Evolutionary conservation across 2,888 invertebrate species (phyloP), one percentile per base, ranked within the genome.

Genomic region (Rotaria sp.): DNA sequence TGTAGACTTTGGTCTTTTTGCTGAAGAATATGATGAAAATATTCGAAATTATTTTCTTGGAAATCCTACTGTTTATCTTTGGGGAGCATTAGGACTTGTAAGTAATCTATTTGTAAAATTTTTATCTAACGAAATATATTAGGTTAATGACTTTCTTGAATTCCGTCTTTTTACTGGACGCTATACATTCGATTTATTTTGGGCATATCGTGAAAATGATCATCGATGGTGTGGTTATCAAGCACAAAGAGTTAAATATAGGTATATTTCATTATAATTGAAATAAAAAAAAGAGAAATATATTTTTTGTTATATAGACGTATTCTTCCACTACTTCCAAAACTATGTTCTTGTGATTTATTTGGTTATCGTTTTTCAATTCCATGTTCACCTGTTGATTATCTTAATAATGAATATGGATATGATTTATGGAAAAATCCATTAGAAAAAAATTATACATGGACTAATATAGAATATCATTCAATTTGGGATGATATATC

Each of bases 161-260:
- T 86, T 86, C 74, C 84, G 86, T 11, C 30, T 86, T 15, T 84
- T 52, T 30, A 86, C 84, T 45, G 86, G 84, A 52, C 59, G n/a
- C 2, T 86, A 50, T 74, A 86, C 86, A 50, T 86, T 86, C 30
- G 86, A 86, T 55, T 24, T 86, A 5, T 86, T 86, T 86, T 80
- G 84, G 52, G 84, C 84, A 11, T 86, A 86, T 30, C 84, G 84
- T 50, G 84, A 84, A 52, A 59, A 67, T 45, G n/a, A 86, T 26
- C 74, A 67, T 38, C 86, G 84, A 52, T 86, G 86, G 86, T 86
- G 84, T 74, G 86, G 86, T 24, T 86, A 86, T 50, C 86, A 86
- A 84, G 52, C 67, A 26, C 50, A 84, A 41, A n/a, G 86, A 84
- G 38, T 41, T 11, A 86, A 86, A 84, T 86, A 84, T 74, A 67